phyloP scores from a whole-genome alignment of 2,888 invertebrate species.

The Andrena minutula region DNA sequence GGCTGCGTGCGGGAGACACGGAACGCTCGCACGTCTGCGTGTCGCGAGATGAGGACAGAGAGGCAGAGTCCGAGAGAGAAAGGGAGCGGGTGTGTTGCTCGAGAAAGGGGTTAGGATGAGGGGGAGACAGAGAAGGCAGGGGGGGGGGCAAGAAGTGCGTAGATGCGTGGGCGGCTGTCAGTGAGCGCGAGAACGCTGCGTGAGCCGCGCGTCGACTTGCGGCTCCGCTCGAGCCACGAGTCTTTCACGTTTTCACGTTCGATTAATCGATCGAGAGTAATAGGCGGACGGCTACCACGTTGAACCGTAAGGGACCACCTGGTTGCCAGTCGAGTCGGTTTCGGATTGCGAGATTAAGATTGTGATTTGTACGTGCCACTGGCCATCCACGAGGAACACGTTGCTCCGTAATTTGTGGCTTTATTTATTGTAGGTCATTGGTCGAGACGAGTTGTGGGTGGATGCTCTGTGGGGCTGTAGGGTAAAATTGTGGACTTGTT shows the following conservation, averaged over 20 bases:
- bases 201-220: constrained; percentile 64
- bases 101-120: constrained; percentile 19
- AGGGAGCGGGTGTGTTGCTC: background rate
- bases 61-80: background rate
- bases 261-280: background rate
- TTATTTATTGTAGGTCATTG: too few relatives aligned
- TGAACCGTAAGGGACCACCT: background rate
- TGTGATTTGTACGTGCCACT: too few relatives aligned
- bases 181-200: constrained; percentile 73
- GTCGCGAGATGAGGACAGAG: constrained; percentile 22
- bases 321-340: background rate
- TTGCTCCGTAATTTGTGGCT: too few relatives aligned
- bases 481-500: too few relatives aligned
- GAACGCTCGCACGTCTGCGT: constrained; percentile 7
- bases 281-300: background rate
- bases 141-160: constrained; percentile 56
- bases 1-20: constrained; percentile 23
- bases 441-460: too few relatives aligned
- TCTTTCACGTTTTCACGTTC: constrained; percentile 15
- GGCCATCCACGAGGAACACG: too few relatives aligned
- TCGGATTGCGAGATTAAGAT: constrained; percentile 12
- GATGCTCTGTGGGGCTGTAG: too few relatives aligned
- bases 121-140: background rate
- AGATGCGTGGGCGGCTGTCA: constrained; percentile 78
- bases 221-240: constrained; percentile 50